Evolutionary conservation across 2,888 invertebrate species (phyloP), one percentile per base, ranked within the genome.

Genomic region (Protodeltote pygarga): DNA sequence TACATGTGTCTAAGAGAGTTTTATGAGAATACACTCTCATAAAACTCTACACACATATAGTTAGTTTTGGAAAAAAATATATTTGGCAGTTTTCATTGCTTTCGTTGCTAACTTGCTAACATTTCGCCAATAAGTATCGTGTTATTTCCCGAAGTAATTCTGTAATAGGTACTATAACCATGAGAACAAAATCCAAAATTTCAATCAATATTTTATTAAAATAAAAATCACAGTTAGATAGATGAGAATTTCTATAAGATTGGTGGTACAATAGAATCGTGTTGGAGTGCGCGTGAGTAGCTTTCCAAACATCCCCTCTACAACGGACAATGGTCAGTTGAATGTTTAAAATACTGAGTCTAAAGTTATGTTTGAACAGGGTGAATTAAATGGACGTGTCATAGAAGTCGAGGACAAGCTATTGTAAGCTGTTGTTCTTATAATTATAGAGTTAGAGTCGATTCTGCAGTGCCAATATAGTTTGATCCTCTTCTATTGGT

Each of bases 281-380:
- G 77, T 65, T 55, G 47, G 37, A 38, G 27, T 63, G 77, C 75
- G 73, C 74, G 70, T 73, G 77, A 75, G 67, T 51, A 52, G 45
- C 74, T 76, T 79, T 76, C 73, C 66, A 74, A 69, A 61, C 67
- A 55, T 46, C 64, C 60, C 51, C 53, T 52, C 61, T 55, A 50
- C 38, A 41, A 58, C 40, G 62, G 47, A 55, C 68, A 60, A 55
- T 45, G 55, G 54, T 59, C 47, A 63, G 19, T 32, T 39, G 35
- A 27, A 13, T 40, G 39, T 41, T 41, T 45, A 47, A 27, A 54
- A 37, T 23, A 3, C 5, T 9, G 2, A 13, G 17, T 17, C 20
- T 29, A 32, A 15, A 45, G 10, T 38, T 40, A 44, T 59, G 27
- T 57, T 35, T 47, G 31, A 16, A 19, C 24, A 33, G 39, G 39